These are phyloP conservation scores for Molossus molossus DNA, from an alignment of 2,797 vertebrate genomes.

Conservation along the genomic window DNA sequence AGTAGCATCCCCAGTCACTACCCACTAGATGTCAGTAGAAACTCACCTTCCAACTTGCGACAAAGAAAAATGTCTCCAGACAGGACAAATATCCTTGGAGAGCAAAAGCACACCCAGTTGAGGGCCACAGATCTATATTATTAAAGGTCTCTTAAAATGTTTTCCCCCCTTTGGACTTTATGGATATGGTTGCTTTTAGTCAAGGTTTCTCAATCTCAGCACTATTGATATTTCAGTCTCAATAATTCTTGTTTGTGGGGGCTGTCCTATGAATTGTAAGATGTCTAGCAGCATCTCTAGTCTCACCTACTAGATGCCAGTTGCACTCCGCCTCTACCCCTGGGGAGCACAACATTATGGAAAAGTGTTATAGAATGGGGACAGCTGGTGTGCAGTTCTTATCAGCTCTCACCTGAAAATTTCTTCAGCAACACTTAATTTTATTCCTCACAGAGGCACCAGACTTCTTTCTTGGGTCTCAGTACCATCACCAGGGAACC, in stretches of 20 bases:
- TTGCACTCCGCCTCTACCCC: too few relatives aligned
- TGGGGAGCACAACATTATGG: not conserved
- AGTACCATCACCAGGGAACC: not conserved
- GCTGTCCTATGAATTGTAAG: not conserved
- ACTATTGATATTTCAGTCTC: not conserved
- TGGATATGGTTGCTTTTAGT: not conserved
- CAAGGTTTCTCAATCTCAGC: not conserved
- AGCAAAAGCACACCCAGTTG: not conserved
- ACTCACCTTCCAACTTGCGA: not conserved
- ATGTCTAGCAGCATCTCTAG: not conserved
- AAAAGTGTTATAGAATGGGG: not conserved
- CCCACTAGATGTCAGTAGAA: not conserved
- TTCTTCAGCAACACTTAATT: slow-evolving; percentile 48
- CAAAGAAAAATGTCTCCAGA: not conserved
- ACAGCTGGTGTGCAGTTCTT: not conserved
- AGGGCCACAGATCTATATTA: not conserved
- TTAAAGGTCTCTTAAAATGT: not conserved
- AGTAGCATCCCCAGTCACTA: not conserved
- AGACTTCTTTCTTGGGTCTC: not conserved
- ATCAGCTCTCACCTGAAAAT: not conserved
- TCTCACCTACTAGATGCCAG: not conserved
- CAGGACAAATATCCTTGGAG: not conserved
- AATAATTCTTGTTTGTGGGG: not conserved
- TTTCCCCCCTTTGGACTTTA: not conserved
- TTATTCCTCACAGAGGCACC: not conserved